Percentiles rank a stretch among this genome's conserved stretches.
Conservation (phyloP, 2,797 vertebrate species). For the Microctenopoma steveboyesi region DNA sequence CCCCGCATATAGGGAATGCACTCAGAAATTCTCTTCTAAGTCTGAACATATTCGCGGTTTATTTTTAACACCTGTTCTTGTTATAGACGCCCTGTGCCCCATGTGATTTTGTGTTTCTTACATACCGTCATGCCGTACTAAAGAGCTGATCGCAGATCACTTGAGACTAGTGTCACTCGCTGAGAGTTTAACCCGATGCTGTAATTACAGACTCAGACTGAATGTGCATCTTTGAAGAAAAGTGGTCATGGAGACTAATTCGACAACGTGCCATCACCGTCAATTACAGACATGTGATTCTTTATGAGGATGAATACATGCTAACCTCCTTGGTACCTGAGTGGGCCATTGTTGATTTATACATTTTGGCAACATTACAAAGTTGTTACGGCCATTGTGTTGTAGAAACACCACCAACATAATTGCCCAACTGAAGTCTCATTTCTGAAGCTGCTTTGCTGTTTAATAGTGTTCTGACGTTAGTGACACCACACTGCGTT, state of each 20-base stretch:
- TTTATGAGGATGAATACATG: not conserved
- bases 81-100: conserved; percentile 70
- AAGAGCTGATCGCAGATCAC: conserved; percentile 58
- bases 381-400: not conserved
- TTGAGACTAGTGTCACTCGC: conserved; percentile 36
- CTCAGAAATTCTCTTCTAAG: conserved; percentile 74
- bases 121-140: conserved; percentile 54
- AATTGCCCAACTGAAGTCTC: not conserved
- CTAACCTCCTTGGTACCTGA: not conserved
- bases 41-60: conserved; percentile 78
- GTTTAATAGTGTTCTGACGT: too few relatives aligned
- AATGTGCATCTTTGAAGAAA: conserved; percentile 10
- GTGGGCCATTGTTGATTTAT: not conserved
- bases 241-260: conserved; percentile 5
- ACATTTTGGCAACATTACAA: not conserved
- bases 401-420: not conserved
- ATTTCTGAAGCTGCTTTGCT: too few relatives aligned
- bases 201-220: conserved; percentile 45
- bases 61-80: conserved; percentile 76
- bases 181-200: conserved; percentile 20
- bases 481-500: too few relatives aligned
- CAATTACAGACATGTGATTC: accelerated
- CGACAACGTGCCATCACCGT: not conserved
- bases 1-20: conserved; percentile 72
- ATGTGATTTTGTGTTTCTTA: conserved; percentile 66